Conservation (phyloP, 2,888 invertebrate genomes). For the Biston betularia region DNA sequence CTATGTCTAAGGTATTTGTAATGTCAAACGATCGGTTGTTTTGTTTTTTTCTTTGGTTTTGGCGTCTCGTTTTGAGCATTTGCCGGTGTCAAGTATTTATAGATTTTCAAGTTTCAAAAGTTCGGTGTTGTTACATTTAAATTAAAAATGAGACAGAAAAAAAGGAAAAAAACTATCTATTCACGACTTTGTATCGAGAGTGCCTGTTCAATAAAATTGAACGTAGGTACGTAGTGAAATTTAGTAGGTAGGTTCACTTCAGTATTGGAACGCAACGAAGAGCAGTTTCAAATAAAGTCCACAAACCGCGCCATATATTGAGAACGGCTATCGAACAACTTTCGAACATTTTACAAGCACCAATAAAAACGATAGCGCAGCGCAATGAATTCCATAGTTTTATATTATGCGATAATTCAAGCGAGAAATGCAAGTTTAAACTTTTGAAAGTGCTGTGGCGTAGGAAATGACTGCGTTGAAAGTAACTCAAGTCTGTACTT, state of each 20-base stretch:
- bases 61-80: no score
- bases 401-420: slow-evolving; percentile 77
- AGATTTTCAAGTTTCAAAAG: no score
- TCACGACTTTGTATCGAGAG: slow-evolving; percentile 2
- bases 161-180: no score
- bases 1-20: no score
- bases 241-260: slow-evolving; percentile 1
- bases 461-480: background rate
- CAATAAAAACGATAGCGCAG: slow-evolving; percentile 66
- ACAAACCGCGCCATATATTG: slow-evolving; percentile 20
- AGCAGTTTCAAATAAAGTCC: slow-evolving; percentile 7
- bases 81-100: no score
- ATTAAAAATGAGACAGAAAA: no score
- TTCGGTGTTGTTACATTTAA: no score
- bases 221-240: background rate
- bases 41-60: no score
- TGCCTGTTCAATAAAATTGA: slow-evolving; percentile 1
- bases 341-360: slow-evolving; percentile 64
- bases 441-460: slow-evolving; percentile 44
- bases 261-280: slow-evolving; percentile 5
- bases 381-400: slow-evolving; percentile 67
- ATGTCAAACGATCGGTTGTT: no score
- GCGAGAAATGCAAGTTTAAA: slow-evolving; percentile 72
- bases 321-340: slow-evolving; percentile 37
- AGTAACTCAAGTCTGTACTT: background rate